Evolutionary conservation across 2,113 vertebrate species (phyloP).

Genomic region (Rhea pennata): DNA sequence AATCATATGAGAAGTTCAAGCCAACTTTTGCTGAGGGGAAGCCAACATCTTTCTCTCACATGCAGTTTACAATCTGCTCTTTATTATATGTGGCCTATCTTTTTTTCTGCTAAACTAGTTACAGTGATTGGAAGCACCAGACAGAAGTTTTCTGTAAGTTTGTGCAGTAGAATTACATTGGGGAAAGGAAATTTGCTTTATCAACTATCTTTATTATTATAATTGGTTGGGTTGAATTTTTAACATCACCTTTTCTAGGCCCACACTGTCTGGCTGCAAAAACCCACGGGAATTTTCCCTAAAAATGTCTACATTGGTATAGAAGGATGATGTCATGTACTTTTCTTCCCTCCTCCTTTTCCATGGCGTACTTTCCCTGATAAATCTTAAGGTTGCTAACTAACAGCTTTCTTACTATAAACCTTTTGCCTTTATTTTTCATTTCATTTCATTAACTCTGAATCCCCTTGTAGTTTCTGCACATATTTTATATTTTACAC

Average conservation of each 20-base stretch:
- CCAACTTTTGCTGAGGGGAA: background rate
- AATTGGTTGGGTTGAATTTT: background rate
- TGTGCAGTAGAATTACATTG: background rate
- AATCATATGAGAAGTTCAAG: background rate
- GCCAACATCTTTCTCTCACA: background rate
- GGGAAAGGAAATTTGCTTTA: background rate
- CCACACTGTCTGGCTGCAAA: background rate
- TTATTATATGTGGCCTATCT: background rate
- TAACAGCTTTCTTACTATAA: background rate
- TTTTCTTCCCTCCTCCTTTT: background rate
- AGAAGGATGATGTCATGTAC: background rate
- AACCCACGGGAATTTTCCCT: background rate
- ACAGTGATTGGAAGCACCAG: background rate
- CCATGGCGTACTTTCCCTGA: background rate
- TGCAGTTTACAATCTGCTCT: background rate
- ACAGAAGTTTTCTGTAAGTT: background rate
- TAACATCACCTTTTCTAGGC: slow-evolving; percentile 35
- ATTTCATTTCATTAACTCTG: background rate
- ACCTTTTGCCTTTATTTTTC: background rate
- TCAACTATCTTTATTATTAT: background rate
- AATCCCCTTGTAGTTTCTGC: background rate
- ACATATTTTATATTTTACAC: background rate
- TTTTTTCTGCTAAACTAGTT: background rate
- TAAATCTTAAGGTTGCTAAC: background rate
- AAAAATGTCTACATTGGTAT: background rate